Conservation (phyloP, 2,888 invertebrate species). For the Polydrusus pterygomalis region DNA sequence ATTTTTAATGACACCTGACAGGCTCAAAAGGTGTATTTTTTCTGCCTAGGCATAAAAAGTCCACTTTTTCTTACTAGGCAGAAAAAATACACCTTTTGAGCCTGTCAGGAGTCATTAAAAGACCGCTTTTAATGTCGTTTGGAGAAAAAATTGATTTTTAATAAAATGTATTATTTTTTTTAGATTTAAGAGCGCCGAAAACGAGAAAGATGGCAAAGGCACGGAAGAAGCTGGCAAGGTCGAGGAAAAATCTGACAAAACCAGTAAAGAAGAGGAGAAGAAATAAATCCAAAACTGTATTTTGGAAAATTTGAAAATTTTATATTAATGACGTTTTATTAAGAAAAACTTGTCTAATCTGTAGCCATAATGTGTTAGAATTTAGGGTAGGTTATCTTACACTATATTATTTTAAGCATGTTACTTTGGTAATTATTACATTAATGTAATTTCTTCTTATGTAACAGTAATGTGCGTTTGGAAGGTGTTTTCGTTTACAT, state of each 20-base stretch:
- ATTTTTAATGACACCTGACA: too few relatives aligned
- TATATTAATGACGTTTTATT: not conserved
- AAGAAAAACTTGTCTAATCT: not conserved
- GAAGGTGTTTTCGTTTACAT: not conserved
- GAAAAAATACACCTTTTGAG: too few relatives aligned
- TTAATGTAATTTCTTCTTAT: not conserved
- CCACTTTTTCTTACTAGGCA: too few relatives aligned
- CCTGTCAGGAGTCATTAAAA: too few relatives aligned
- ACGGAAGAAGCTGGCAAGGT: not conserved
- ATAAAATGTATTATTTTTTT: not conserved
- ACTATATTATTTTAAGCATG: not conserved
- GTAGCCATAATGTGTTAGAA: not conserved
- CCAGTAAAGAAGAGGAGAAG: not conserved
- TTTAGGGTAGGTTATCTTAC: not conserved
- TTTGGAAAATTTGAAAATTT: not conserved
- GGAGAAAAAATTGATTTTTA: not conserved
- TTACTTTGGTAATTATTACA: not conserved
- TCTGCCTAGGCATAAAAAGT: too few relatives aligned
- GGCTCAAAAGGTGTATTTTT: too few relatives aligned
- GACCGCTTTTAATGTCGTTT: too few relatives aligned
- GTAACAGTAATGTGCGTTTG: not conserved
- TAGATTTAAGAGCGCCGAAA: conserved; percentile 44
- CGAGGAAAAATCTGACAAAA: not conserved
- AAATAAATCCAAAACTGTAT: not conserved
- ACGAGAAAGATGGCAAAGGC: conserved; percentile 42